phyloP scores from a whole-genome alignment of 2,113 vertebrate species.

The Oncorhynchus masou region DNA sequence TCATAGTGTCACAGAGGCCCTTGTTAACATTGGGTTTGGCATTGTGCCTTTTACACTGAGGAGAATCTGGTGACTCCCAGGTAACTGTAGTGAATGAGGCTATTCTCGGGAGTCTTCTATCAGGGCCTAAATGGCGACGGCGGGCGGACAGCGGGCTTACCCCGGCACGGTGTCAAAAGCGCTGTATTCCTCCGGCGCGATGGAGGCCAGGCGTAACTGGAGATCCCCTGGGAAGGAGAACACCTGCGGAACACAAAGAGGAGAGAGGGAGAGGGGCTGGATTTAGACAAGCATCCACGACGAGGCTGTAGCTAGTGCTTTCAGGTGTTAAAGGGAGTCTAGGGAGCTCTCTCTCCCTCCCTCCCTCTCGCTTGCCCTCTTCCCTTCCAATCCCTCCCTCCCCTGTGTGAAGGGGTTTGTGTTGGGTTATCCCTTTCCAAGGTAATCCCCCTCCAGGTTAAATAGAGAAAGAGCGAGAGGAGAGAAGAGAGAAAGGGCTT shows the following conservation, averaged over 20 bases:
- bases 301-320: slow-evolving; percentile 3
- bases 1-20: slow-evolving; percentile 8
- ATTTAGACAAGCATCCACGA: slow-evolving; percentile 44
- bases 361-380: not conserved
- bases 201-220: slow-evolving; percentile 90
- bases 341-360: not conserved
- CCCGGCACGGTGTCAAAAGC: slow-evolving; percentile 71
- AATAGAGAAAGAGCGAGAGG: slow-evolving; percentile 59
- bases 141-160: slow-evolving; percentile 55
- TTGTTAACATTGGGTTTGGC: slow-evolving; percentile 18
- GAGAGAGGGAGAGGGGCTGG: slow-evolving; percentile 26
- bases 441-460: slow-evolving; percentile 71
- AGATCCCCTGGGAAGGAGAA: slow-evolving; percentile 90
- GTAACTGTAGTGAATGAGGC: slow-evolving; percentile 48
- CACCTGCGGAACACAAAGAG: slow-evolving; percentile 80
- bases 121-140: slow-evolving; percentile 41
- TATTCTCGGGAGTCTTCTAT: slow-evolving; percentile 40
- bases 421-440: slow-evolving; percentile 67
- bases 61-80: slow-evolving; percentile 51
- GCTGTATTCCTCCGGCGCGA: slow-evolving; percentile 87
- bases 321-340: slow-evolving; percentile 12
- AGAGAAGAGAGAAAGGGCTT: slow-evolving; percentile 64
- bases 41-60: slow-evolving; percentile 34
- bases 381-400: slow-evolving; percentile 12
- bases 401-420: slow-evolving; percentile 49